Base-by-base conservation (phyloP, 2,888 invertebrate genomes). In the Leptinotarsa tumamoca region DNA sequence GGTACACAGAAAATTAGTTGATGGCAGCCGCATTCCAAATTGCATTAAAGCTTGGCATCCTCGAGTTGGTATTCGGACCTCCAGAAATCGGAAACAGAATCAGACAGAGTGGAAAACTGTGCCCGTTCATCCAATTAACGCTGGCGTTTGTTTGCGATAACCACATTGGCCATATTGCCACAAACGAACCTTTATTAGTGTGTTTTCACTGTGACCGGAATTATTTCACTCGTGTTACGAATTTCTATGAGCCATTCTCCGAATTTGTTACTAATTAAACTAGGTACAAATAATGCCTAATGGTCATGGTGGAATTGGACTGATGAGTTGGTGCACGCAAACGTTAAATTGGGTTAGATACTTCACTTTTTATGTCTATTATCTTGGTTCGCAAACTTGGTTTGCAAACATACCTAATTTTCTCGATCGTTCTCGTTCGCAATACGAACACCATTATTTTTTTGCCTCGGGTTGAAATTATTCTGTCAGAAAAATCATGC, bases 61-160 rank as follows among this genome's bases (percentile, higher is more conserved):
- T 50, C 67, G 54, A 67, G 67, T 33, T 50, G 61, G 63, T 51
- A 75, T 74, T 74, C 63, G 76, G 63, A 74, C 76, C 76, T 74
- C n/a, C 33, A 74, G 76, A 71, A 76, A 74, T 66, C 71, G 72
- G 69, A 69, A 77, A 71, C 72, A 51, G 78, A 71, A 75, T 73
- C 74, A 73, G 75, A 75, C 71, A 49, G 69, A 72, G 72, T 73
- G 78, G 78, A 77, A 69, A 74, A 75, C 75, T 70, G 74, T 68
- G 33, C 54, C 56, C 76, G 68, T 76, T 76, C 73, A 70, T 78
- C 75, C 78, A 78, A 78, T 78, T 78, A 78, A 73, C 73, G 67
- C 74, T 69, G 61, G 72, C 67, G 77, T 72, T 77, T 77, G 77
- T 72, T 72, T 69, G 77, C 67, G 69, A 68, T 69, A 67, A 70